Base-by-base conservation (phyloP, 2,113 vertebrate genomes). In the Clupea harengus region DNA sequence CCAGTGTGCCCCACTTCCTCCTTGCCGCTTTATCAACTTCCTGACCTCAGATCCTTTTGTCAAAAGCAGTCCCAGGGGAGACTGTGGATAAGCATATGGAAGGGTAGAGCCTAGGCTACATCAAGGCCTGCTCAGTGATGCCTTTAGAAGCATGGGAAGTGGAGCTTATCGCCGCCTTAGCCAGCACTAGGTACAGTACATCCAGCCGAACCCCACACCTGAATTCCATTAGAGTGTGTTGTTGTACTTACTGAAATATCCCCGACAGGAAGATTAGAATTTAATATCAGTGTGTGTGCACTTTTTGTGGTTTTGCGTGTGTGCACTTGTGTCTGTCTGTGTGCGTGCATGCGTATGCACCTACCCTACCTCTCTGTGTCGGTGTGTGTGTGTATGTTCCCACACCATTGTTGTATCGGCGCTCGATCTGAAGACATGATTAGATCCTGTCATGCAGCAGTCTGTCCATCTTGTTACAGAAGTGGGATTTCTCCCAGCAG, bases 1-100 rank as follows among this genome's bases (percentile, higher is more conserved):
- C 88, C 88, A 83, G 60, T 83, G 81, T 47, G 80, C 45, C 47
- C 52, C 28, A 52, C 49, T 83, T 90, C 87, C 88, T 84, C 13
- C 47, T 83, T 8, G 6, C 18, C 20, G 44, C 4, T 90, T 85
- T 87, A 89, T 92, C 86, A 89, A 50, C 83, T 91, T 91, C 87
- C 87, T 91, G 52, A 72, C 81, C 83, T 80, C 87, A 88, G 83
- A 78, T 52, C 60, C 32, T 49, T 85, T 88, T 82, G 72, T 81
- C 86, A 60, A 86, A 47, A 39, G 52, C 86, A 60, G 87, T 83
- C 85, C 86, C 49, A 54, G 85, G 84, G 46, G 64, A 82, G 83
- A 60, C 54, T 17, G 18, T 84, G 88, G 83, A 88, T 88, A 86
- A 85, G 78, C 82, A 10, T 46, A 81, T 17, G 75, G 54, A 80